Evolutionary conservation across 2,888 invertebrate genomes (phyloP).

Genomic region (Rhingia rostrata): DNA sequence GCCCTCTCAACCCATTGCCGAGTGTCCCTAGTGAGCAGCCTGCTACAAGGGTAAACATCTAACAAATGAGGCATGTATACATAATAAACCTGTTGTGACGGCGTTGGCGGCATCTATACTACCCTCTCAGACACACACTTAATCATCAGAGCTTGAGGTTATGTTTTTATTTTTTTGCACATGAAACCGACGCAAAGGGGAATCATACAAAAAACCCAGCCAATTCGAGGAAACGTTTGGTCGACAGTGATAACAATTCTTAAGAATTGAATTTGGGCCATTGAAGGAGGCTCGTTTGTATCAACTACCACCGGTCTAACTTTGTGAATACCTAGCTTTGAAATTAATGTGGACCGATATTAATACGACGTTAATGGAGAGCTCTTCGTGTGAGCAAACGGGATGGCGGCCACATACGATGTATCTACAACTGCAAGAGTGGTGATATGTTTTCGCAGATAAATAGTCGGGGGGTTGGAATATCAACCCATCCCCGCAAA

Average conservation of each 20-base stretch:
- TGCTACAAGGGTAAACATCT: constrained; percentile 48
- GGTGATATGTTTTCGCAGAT: constrained; percentile 60
- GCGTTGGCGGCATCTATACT: constrained; percentile 3
- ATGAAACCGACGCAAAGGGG: background rate
- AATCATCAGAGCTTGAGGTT: constrained; percentile 8
- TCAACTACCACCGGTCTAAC: background rate
- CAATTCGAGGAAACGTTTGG: constrained; percentile 37
- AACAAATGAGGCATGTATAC: constrained; percentile 51
- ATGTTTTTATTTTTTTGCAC: constrained; percentile 4
- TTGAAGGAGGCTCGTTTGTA: background rate
- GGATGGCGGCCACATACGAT: constrained; percentile 6
- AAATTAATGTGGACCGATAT: constrained; percentile 31
- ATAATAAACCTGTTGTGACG: constrained; percentile 54
- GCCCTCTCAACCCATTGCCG: background rate
- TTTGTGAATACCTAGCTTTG: constrained; percentile 6
- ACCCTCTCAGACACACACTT: background rate
- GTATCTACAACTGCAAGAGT: constrained; percentile 42
- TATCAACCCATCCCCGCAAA: constrained; percentile 35
- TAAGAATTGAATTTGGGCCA: constrained; percentile 59
- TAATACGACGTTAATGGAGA: constrained; percentile 44
- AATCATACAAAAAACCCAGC: background rate
- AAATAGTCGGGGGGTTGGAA: constrained; percentile 51
- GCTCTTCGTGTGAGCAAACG: constrained; percentile 8
- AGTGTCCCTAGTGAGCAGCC: background rate
- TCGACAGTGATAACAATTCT: constrained; percentile 59